Evolutionary conservation across 2,113 vertebrate genomes (phyloP), one percentile per base, ranked within the genome.

Genomic region (Pachypanchax playfairii): DNA sequence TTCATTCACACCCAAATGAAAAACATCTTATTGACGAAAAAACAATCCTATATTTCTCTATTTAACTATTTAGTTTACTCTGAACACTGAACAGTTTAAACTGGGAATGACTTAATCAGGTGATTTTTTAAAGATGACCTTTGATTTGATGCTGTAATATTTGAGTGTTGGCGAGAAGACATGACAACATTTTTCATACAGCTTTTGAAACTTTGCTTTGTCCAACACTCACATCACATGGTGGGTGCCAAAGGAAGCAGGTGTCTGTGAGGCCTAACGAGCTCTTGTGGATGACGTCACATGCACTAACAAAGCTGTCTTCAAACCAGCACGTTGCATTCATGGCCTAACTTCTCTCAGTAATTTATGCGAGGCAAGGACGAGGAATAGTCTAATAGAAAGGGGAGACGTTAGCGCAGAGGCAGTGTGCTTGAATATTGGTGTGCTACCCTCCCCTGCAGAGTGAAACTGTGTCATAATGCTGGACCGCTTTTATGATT

Each of bases 401-500:
- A 56, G 58, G 60, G 73, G 73, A 54, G 79, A 66, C 38, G 53
- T 60, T 57, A 59, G 77, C 33, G 70, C 24, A 31, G 60, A 65
- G 46, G 76, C 75, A 78, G 71, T 76, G 80, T 79, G 75, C 84
- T 86, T 88, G 85, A 90, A 90, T 89, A 87, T 90, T 86, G 84
- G 87, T 77, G 75, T 26, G 74, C 81, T 78, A 59, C 86, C 80
- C 78, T 89, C 90, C 89, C 91, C 88, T 88, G 87, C 81, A 51
- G 91, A 87, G 90, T 88, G 87, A 92, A 92, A 92, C 91, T 93
- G 90, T 93, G 91, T 92, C 90, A 91, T 91, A 92, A 92, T 93
- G 90, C 90, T 77, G 82, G 73, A 78, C 79, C 60, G 63, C 90
- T 86, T 91, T 93, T 93, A 87, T 92, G 70, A 93, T 93, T 93